Base-by-base conservation (phyloP, 2,113 vertebrate genomes). In the Rutilus rutilus region DNA sequence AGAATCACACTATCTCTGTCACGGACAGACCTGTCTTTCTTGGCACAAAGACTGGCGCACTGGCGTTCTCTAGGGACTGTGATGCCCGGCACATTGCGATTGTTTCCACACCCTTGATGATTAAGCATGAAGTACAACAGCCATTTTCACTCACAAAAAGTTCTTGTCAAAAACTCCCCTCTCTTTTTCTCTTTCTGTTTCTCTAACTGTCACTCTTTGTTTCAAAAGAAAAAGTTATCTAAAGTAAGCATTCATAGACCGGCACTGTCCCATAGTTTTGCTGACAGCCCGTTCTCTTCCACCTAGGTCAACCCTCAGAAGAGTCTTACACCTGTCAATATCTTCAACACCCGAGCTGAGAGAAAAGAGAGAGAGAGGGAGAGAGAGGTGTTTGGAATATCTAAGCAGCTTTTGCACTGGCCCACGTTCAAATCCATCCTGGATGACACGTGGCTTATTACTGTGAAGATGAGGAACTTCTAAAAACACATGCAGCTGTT, bases 361-460 rank as follows among this genome's bases (percentile, higher is more conserved):
- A 88, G 90, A 92, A 87, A 54, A 17, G 2, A 67, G 9, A 59
- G 50, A 42, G 92, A 65, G 81, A 74, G 33, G 45, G 33, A 12
- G 14, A 67, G 50, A 67, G 79, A 74, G 85, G 88, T 25, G 88
- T 91, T 92, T 91, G 91, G 90, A 87, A 90, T 88, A 91, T 91
- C 91, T 79, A 87, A 92, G 91, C 94, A 96, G 95, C 91, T 92
- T 95, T 88, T 94, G 90, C 90, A 91, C 90, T 93, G 86, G 86
- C 93, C 84, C 87, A 83, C 87, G 87, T 82, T 92, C 90, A 93
- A 92, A 91, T 93, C 90, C 87, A 45, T 92, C 82, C 78, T 85
- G 92, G 83, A 92, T 85, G 82, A 90, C 65, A 47, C 77, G 52
- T 79, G 84, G n/a, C 90, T 91, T 90, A 91, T 90, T 91, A 93